Base-by-base conservation (phyloP, 1,140 invertebrate genomes). In the Akabosia matsudoensis region DNA sequence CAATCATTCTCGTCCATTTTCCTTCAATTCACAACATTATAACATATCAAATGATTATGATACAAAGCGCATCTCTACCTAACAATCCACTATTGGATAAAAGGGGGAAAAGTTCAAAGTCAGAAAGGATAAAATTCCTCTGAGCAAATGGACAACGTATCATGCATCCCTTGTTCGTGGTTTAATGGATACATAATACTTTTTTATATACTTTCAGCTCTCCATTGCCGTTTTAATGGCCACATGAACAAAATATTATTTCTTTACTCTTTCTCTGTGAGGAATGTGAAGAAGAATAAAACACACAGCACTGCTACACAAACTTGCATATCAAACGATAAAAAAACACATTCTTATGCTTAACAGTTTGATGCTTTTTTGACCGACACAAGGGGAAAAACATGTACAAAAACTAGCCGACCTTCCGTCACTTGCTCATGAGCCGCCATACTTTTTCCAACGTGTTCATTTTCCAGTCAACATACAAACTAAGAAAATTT, bases 171-270 rank as follows among this genome's bases (percentile, higher is more conserved):
- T 67, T 30, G 26, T 30, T 4, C 31, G 61, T 67, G 61, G 61
- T 67, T 45, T 67, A 67, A 67, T 67, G 61, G 61, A 67, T 67
- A 67, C 61, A 61, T 61, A 61, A 61, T 61, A 61, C n/a, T 61
- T 61, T 61, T 61, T 61, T 61, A 16, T 67, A 13, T 31, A 13
- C 61, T 2, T n/a, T n/a, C n/a, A n/a, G n/a, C n/a, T 67, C 10
- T 67, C 7, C 28, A 24, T 67, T n/a, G 61, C 61, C 61, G 28
- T 67, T 31, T 67, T 67, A 67, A 67, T 67, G 61, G 61, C 26
- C 31, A 24, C 30, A 67, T 67, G 61, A 67, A 67, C 10, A 67
- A 67, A 67, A 67, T 16, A 16, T 10, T 67, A 30, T n/a, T 61
- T 61, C 54, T 61, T 61, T 18, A 45, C 37, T 45, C 37, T 45